phyloP scores from a whole-genome alignment of 2,888 invertebrate species.

The Cyclophora albipunctata region DNA sequence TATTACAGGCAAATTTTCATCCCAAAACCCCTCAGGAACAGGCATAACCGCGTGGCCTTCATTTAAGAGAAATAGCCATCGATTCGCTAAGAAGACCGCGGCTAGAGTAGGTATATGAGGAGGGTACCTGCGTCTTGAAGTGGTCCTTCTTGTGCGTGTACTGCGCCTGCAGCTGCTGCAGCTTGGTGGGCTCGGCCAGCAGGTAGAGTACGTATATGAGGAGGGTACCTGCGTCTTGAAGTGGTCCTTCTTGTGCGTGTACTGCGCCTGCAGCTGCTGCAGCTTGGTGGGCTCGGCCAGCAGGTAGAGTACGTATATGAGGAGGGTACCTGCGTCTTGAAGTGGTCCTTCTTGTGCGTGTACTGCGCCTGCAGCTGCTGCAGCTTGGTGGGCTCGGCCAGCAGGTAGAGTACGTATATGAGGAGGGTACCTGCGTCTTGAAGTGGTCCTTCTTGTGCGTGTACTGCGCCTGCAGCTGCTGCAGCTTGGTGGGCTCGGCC shows the following conservation, averaged over 20 bases:
- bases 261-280: conserved; percentile 92
- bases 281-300: conserved; percentile 97
- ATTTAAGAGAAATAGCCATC: too few relatives aligned
- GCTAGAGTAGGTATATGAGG: too few relatives aligned
- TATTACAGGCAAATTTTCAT: too few relatives aligned
- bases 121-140: conserved; percentile 90
- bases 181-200: conserved; percentile 95
- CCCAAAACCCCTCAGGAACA: too few relatives aligned
- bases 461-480: conserved; percentile 92
- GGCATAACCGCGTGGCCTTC: too few relatives aligned
- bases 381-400: conserved; percentile 97
- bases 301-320: conserved; percentile 92
- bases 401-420: conserved; percentile 96
- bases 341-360: conserved; percentile 90
- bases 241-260: conserved; percentile 90
- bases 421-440: conserved; percentile 86
- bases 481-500: conserved; percentile 98
- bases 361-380: conserved; percentile 94
- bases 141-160: conserved; percentile 93
- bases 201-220: too few relatives aligned
- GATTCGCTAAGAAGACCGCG: too few relatives aligned
- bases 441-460: conserved; percentile 91
- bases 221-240: too few relatives aligned
- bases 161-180: conserved; percentile 92
- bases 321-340: conserved; percentile 86